Percentiles rank a stretch among this genome's conserved stretches.
Conservation (phyloP, 2,888 invertebrate species). For the Cerceris ruficornis region DNA sequence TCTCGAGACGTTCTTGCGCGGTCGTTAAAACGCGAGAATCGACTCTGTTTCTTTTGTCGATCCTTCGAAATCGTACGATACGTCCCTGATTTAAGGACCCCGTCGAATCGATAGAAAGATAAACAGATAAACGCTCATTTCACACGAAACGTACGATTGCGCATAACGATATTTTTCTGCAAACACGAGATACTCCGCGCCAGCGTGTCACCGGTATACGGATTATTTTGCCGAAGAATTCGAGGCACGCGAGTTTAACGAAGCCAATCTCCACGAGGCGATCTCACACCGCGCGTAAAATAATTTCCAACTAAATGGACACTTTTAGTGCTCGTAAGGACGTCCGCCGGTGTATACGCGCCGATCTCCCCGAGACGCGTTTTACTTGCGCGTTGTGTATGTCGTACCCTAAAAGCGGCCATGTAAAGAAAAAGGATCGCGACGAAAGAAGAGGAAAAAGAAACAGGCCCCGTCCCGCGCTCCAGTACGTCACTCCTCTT, state of each 20-base stretch:
- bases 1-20: too few relatives aligned
- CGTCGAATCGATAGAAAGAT: background rate
- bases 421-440: conserved; percentile 3
- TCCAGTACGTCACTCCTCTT: conserved; percentile 60
- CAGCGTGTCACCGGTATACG: background rate
- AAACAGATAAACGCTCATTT: background rate
- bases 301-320: conserved; percentile 62
- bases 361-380: conserved; percentile 5
- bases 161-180: background rate
- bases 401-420: conserved; percentile 40
- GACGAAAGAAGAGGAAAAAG: too few relatives aligned
- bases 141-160: background rate
- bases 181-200: background rate
- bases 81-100: background rate
- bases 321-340: conserved; percentile 56
- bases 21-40: too few relatives aligned
- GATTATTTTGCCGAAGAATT: conserved; percentile 32
- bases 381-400: conserved; percentile 49
- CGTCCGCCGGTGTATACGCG: conserved; percentile 13
- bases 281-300: conserved; percentile 35
- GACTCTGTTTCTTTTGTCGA: too few relatives aligned
- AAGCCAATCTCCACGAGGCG: conserved; percentile 19
- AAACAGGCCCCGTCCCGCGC: too few relatives aligned
- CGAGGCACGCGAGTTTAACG: conserved; percentile 27
- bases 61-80: background rate